These are phyloP conservation scores for Cryptocephalus primarius DNA, from an alignment of 2,888 invertebrate genomes.

Conservation along the genomic window DNA sequence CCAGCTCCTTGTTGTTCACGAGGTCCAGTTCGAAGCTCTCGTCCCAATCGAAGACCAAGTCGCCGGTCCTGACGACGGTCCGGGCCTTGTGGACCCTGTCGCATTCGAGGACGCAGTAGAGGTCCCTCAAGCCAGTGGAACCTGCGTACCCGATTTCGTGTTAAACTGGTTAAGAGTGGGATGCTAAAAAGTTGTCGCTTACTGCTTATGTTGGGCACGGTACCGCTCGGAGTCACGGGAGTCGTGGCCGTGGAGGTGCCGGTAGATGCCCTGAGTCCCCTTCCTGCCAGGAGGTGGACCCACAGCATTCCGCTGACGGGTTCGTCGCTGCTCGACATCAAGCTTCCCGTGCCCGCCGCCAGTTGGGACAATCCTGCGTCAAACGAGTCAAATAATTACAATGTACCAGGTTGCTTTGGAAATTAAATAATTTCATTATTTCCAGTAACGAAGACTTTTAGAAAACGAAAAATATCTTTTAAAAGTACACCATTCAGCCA, in stretches of 20 bases:
- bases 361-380: slow-evolving; percentile 36
- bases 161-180: background rate
- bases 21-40: slow-evolving; percentile 97
- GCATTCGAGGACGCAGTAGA: slow-evolving; percentile 96
- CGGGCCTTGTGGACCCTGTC: slow-evolving; percentile 93
- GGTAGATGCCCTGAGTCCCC: slow-evolving; percentile 68
- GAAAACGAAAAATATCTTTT: too few relatives aligned
- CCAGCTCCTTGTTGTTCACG: slow-evolving; percentile 87
- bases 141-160: slow-evolving; percentile 28
- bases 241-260: slow-evolving; percentile 59
- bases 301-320: slow-evolving; percentile 78
- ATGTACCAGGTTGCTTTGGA: background rate
- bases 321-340: slow-evolving; percentile 39
- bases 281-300: slow-evolving; percentile 81
- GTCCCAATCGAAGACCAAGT: slow-evolving; percentile 97
- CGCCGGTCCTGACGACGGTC: slow-evolving; percentile 91
- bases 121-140: slow-evolving; percentile 58
- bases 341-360: slow-evolving; percentile 21
- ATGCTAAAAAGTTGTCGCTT: slow-evolving; percentile 3
- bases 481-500: too few relatives aligned
- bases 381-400: background rate
- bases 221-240: slow-evolving; percentile 49
- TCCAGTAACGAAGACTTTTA: too few relatives aligned
- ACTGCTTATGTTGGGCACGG: slow-evolving; percentile 35
- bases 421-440: too few relatives aligned